phyloP scores from a whole-genome alignment of 2,113 vertebrate species.

The Salvelinus namaycush region DNA sequence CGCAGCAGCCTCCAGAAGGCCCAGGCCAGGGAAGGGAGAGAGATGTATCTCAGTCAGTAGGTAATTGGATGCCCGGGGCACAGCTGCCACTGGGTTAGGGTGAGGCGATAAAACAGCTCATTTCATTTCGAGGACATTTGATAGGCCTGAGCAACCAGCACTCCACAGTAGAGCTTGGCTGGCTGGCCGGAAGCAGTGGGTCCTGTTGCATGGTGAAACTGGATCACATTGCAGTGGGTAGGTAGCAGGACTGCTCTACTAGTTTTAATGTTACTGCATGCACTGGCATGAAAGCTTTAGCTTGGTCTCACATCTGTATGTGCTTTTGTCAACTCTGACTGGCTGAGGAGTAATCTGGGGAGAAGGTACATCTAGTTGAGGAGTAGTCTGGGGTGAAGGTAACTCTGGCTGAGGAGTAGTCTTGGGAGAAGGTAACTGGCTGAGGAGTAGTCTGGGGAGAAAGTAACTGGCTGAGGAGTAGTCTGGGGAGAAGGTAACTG shows the following conservation, averaged over 20 bases:
- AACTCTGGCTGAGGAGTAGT: too few relatives aligned
- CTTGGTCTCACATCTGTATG: too few relatives aligned
- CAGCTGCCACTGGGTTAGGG: constrained; percentile 54
- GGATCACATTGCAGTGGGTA: constrained; percentile 42
- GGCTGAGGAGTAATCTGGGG: too few relatives aligned
- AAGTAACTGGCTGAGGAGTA: too few relatives aligned
- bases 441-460: too few relatives aligned
- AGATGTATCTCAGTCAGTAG: constrained; percentile 44
- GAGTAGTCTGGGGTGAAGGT: too few relatives aligned
- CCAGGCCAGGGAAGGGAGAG: constrained; percentile 15
- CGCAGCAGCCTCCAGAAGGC: constrained; percentile 13
- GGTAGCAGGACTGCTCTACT: background rate
- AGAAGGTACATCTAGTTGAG: too few relatives aligned
- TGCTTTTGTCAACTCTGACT: too few relatives aligned
- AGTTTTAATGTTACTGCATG: background rate
- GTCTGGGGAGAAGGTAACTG: too few relatives aligned
- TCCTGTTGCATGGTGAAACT: constrained; percentile 40
- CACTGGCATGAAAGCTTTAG: background rate
- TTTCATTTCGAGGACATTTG: constrained; percentile 62
- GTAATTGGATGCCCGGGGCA: constrained; percentile 47
- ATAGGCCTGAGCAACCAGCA: constrained; percentile 38
- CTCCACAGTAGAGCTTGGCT: constrained; percentile 35
- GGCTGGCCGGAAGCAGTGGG: constrained; percentile 29
- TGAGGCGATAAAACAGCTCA: constrained; percentile 52
- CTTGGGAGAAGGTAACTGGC: too few relatives aligned